Evolutionary conservation across 2,113 vertebrate genomes (phyloP).

Genomic region (Myiozetetes cayanensis): DNA sequence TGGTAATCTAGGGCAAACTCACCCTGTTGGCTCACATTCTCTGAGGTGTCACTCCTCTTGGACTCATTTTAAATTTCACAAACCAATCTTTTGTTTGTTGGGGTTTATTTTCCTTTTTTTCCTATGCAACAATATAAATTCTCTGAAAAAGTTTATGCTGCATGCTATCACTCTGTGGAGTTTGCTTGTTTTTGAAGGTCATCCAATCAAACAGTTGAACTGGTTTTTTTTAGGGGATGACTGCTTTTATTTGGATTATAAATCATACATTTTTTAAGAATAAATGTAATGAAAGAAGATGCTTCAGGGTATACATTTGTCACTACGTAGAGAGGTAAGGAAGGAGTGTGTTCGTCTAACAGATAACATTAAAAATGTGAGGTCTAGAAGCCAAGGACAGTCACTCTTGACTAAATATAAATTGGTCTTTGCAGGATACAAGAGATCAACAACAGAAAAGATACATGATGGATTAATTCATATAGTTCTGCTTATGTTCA

Average conservation of each 20-base stretch:
- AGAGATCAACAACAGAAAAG: background rate
- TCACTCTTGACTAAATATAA: background rate
- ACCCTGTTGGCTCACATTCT: background rate
- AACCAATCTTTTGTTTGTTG: background rate
- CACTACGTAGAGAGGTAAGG: background rate
- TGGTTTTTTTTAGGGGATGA: background rate
- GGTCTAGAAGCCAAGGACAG: background rate
- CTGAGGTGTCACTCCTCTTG: background rate
- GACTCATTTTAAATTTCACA: background rate
- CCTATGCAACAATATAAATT: background rate
- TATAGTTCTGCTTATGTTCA: background rate
- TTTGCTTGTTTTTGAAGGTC: background rate
- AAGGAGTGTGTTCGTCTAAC: background rate
- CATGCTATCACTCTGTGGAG: background rate
- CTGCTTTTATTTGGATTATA: background rate
- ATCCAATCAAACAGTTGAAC: background rate
- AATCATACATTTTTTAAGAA: background rate
- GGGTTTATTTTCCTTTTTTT: background rate
- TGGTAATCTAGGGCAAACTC: background rate
- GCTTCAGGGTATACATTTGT: background rate
- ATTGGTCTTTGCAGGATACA: background rate
- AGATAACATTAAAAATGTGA: background rate
- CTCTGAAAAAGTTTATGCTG: background rate
- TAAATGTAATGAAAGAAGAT: background rate
- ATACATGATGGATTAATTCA: background rate